A percentile compares a stretch with the other conserved stretches of the same genome.
These are phyloP conservation scores for Trematocara marginatum DNA, from an alignment of 2,113 vertebrate species.

Conservation along the genomic window DNA sequence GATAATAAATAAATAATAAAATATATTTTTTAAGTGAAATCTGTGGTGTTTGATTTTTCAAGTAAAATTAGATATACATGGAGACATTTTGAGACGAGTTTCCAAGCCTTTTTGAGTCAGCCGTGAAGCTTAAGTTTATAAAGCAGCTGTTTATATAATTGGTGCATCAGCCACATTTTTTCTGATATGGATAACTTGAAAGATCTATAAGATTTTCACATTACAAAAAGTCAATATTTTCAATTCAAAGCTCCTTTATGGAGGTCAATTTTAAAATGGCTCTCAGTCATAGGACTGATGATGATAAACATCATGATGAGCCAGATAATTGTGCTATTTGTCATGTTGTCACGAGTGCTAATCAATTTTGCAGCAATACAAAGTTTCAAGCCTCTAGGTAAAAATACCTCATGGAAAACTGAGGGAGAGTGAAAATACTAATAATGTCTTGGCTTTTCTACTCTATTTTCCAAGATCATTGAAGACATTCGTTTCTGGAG, in stretches of 20 bases:
- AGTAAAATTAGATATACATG: neutral
- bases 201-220: constrained; percentile 6
- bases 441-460: constrained; percentile 12
- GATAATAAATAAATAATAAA: constrained; percentile 1
- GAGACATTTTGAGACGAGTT: neutral
- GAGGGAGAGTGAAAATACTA: constrained; percentile 5
- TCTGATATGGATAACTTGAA: neutral
- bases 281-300: constrained; percentile 7
- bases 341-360: constrained; percentile 45
- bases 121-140: neutral
- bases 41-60: neutral
- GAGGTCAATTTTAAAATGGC: constrained; percentile 16
- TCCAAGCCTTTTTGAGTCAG: neutral
- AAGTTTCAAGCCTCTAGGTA: constrained; percentile 30
- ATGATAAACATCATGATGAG: constrained; percentile 48
- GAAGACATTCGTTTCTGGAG: neutral
- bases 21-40: neutral
- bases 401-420: neutral
- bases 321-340: constrained; percentile 53
- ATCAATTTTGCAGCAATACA: constrained; percentile 33
- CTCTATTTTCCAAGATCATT: constrained; percentile 22
- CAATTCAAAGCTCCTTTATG: constrained; percentile 17
- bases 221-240: constrained; percentile 39
- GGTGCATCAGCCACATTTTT: neutral
- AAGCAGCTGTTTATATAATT: neutral